A percentile compares a stretch with the other conserved stretches of the same genome.
These are phyloP conservation scores for Gryllus longicercus DNA, from an alignment of 2,888 invertebrate genomes.

Conservation along the genomic window DNA sequence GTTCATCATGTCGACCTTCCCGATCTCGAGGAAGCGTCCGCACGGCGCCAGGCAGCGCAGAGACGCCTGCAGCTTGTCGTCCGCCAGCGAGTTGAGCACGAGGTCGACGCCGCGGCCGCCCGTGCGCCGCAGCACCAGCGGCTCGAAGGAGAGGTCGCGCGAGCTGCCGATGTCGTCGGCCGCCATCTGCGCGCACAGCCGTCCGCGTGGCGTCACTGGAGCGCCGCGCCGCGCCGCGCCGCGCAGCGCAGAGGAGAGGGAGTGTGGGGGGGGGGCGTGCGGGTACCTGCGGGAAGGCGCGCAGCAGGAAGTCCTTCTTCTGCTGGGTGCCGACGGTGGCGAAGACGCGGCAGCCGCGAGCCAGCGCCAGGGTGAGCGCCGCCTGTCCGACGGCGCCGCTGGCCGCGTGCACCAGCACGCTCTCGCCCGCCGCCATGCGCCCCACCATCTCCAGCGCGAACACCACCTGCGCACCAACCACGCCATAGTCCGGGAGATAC, in stretches of 20 bases:
- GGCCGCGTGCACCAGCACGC: constrained; percentile 54
- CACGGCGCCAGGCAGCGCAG: constrained; percentile 57
- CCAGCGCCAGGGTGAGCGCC: constrained; percentile 46
- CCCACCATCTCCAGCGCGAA: constrained; percentile 56
- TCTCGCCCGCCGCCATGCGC: constrained; percentile 49
- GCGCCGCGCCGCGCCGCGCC: too few species aligned
- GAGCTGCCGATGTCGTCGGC: too few species aligned
- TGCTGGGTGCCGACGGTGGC: constrained; percentile 67
- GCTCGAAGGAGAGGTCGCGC: too few species aligned
- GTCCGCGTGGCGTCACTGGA: too few species aligned
- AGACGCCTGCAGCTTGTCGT: constrained; percentile 79
- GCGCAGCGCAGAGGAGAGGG: too few species aligned
- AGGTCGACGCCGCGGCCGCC: constrained; percentile 85
- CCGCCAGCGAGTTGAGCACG: constrained; percentile 86
- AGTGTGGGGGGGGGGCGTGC: too few species aligned
- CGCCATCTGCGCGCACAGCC: too few species aligned
- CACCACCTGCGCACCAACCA: not conserved
- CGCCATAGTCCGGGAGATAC: too few species aligned
- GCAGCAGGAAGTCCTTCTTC: constrained; percentile 60
- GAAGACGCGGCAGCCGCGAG: constrained; percentile 58
- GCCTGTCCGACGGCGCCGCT: constrained; percentile 74
- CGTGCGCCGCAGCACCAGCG: constrained; percentile 74
- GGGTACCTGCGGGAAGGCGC: not conserved
- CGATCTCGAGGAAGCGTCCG: constrained; percentile 79
- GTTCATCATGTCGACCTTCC: constrained; percentile 73